Conservation (phyloP, 1,140 invertebrate species). For the Drosophila melanogaster region DNA sequence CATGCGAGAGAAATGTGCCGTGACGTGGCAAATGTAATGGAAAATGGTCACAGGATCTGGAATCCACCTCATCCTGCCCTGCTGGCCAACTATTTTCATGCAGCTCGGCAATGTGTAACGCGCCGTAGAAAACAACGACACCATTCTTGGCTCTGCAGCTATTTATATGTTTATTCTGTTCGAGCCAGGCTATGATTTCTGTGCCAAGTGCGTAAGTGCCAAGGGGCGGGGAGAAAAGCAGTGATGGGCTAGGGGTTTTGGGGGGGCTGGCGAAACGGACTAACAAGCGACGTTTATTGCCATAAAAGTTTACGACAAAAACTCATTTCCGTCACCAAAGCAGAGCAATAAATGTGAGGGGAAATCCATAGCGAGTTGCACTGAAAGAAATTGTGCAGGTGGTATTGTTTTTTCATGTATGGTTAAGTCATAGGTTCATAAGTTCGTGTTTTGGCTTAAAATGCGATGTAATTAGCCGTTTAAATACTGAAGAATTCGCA, state of each 20-base stretch:
- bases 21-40: constrained; percentile 79
- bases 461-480: no score
- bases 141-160: constrained; percentile 53
- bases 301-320: constrained; percentile 83
- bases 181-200: constrained; percentile 58
- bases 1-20: constrained; percentile 74
- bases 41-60: constrained; percentile 61
- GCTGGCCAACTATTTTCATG: constrained; percentile 61
- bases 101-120: constrained; percentile 67
- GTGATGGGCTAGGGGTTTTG: not conserved
- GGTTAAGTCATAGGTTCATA: no score
- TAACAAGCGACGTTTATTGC: constrained; percentile 81
- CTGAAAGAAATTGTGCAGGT: not conserved
- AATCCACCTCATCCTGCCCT: constrained; percentile 16
- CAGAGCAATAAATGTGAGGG: constrained; percentile 68
- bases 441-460: no score
- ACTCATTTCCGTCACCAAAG: constrained; percentile 79
- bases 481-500: no score
- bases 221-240: not conserved
- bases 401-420: no score
- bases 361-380: not conserved
- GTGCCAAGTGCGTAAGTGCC: constrained; percentile 66
- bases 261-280: constrained; percentile 21
- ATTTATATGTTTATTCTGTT: constrained; percentile 71
- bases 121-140: constrained; percentile 54